Evolutionary conservation across 2,113 vertebrate genomes (phyloP), one percentile per base, ranked within the genome.

Genomic region (Anas platyrhynchos): DNA sequence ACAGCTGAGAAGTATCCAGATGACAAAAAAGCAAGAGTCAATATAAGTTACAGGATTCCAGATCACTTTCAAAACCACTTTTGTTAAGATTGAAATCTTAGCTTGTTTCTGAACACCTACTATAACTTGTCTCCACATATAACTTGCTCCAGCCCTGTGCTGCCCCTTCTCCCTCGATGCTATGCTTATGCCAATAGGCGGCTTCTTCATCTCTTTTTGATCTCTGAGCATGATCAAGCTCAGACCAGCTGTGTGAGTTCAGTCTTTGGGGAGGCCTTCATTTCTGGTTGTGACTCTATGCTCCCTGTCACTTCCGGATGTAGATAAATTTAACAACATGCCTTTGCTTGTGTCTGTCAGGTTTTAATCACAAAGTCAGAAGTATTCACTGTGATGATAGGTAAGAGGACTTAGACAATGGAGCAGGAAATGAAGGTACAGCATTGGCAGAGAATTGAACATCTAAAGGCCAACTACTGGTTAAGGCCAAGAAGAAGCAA

Each of bases 1-100:
- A 93, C 68, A 94, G 58, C 56, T 72, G 43, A 90, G 48, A 95
- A 94, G 54, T 73, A 93, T 68, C 72, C 80, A 84, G 26, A 58
- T 34, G 36, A 83, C 67, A 88, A 79, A 88, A 73, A 80, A 77
- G 6, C 7, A 63, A 75, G 29, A 91, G 93, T 88, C 80, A 81
- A 92, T 88, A 76, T 43, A 62, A 77, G 56, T 46, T 92, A 29
- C 29, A 63, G n/a, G 36, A 86, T 74, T 90, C 83, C 41, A 67
- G 73, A 81, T 63, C 79, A 75, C 38, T 83, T 90, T 56, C 0
- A 0, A 93, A 88, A 63, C 8, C 25, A 59, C 71, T 90, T 93
- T 88, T 90, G 4, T 48, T 46, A 55, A 86, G 63, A 18, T 22
- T 81, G 72, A 88, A 93, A 75, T 67, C 32, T 41, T 54, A 46